Conservation (phyloP, 2,113 vertebrate genomes). For the Erpornis zantholeuca region DNA sequence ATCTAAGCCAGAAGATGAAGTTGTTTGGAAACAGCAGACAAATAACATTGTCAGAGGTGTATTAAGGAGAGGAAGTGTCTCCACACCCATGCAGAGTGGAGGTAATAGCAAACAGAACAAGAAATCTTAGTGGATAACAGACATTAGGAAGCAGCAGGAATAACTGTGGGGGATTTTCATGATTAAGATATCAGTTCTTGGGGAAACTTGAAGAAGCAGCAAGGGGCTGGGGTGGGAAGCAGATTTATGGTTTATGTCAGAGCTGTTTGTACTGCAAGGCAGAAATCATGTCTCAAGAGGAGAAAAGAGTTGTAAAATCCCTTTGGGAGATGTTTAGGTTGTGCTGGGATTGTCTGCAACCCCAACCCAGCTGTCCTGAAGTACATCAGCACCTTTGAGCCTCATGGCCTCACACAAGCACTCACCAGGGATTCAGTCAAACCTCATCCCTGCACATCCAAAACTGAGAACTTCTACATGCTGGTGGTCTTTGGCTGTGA, state of each 20-base stretch:
- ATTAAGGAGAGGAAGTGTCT: constrained; percentile 19
- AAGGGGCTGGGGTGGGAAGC: not conserved
- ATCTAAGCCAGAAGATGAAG: not conserved
- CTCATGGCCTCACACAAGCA: not conserved
- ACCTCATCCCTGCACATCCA: not conserved
- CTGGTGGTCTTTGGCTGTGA: rapidly evolving
- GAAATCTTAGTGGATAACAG: not conserved
- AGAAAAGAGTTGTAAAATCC: not conserved
- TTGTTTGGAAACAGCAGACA: constrained; percentile 15
- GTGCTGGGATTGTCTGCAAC: not conserved
- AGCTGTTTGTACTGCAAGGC: not conserved
- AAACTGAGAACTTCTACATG: rapidly evolving
- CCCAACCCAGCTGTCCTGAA: not conserved
- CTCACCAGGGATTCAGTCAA: rapidly evolving
- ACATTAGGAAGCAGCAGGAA: not conserved
- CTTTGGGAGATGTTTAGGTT: not conserved
- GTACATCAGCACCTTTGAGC: not conserved
- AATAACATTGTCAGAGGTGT: not conserved
- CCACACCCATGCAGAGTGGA: not conserved
- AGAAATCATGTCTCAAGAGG: not conserved
- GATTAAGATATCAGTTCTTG: not conserved
- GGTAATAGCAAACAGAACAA: not conserved
- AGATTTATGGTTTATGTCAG: not conserved
- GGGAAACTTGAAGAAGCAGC: not conserved
- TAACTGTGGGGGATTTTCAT: not conserved